Conservation (phyloP, 1,140 invertebrate genomes). For the Acromyrmex charruanus region DNA sequence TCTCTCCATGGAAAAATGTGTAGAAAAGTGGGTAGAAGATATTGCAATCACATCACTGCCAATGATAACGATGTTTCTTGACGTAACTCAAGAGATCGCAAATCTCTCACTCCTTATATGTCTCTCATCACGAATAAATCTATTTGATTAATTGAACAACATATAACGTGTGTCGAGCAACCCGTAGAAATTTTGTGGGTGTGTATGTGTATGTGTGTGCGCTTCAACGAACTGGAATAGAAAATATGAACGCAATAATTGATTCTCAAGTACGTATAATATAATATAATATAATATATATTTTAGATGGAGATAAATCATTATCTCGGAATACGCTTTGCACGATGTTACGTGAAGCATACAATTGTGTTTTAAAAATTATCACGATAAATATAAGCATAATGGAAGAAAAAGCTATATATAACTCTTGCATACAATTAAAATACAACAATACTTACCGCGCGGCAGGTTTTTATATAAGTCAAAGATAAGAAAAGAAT, state of each 20-base stretch:
- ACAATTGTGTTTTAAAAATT: not conserved
- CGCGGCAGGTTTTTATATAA: too few species aligned
- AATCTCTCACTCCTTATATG: not conserved
- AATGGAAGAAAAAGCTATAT: too few species aligned
- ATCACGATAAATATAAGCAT: not conserved
- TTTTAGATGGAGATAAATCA: not conserved
- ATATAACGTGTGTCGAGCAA: not conserved
- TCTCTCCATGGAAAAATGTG: not conserved
- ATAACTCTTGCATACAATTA: too few species aligned
- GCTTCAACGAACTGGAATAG: not conserved
- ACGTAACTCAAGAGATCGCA: too few species aligned
- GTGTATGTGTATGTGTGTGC: too few species aligned
- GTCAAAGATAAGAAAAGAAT: too few species aligned
- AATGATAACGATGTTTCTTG: not conserved
- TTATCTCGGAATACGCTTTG: not conserved
- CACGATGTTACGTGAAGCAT: not conserved
- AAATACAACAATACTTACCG: too few species aligned
- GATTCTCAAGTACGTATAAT: constrained; percentile 31
- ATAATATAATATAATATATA: not conserved
- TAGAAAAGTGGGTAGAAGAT: not conserved
- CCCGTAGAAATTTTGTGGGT: not conserved
- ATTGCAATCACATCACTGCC: not conserved
- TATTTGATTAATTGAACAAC: not conserved
- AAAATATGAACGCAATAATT: not conserved
- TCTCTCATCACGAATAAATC: not conserved